Conservation (phyloP, 2,888 invertebrate species). For the Tinea trinotella region DNA sequence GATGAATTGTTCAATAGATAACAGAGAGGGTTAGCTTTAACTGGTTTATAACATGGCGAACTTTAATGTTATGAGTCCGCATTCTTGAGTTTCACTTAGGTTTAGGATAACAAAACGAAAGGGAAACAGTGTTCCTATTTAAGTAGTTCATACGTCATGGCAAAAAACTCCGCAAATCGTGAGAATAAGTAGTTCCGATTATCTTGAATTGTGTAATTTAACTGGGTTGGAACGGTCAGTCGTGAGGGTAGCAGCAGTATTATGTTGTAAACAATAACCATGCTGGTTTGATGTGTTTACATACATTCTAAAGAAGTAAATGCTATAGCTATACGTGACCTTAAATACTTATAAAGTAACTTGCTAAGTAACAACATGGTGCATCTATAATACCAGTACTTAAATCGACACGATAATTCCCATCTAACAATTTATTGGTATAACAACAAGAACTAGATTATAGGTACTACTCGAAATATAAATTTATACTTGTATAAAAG, state of each 20-base stretch:
- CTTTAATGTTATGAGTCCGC: background rate
- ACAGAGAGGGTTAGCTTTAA: background rate
- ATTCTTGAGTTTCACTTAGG: background rate
- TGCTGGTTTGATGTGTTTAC: background rate
- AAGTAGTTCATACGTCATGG: background rate
- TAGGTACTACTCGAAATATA: too few relatives aligned
- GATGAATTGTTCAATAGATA: background rate
- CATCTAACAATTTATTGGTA: too few relatives aligned
- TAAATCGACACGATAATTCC: too few relatives aligned
- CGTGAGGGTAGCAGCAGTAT: constrained; percentile 29
- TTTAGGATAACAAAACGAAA: background rate
- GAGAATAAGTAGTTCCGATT: constrained; percentile 2
- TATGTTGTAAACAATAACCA: constrained; percentile 7
- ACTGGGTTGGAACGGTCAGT: constrained; percentile 44
- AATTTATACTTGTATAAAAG: too few relatives aligned
- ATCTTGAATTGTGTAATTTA: constrained; percentile 31
- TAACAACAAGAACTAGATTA: too few relatives aligned
- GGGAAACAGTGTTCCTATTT: background rate
- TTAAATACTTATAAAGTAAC: background rate
- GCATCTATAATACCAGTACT: too few relatives aligned
- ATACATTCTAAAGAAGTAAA: background rate
- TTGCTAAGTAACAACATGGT: too few relatives aligned
- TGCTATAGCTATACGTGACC: background rate
- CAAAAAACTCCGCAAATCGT: constrained; percentile 9
- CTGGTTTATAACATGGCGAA: background rate